Evolutionary conservation across 2,113 vertebrate genomes (phyloP).

Genomic region (Toxotes chatareus): DNA sequence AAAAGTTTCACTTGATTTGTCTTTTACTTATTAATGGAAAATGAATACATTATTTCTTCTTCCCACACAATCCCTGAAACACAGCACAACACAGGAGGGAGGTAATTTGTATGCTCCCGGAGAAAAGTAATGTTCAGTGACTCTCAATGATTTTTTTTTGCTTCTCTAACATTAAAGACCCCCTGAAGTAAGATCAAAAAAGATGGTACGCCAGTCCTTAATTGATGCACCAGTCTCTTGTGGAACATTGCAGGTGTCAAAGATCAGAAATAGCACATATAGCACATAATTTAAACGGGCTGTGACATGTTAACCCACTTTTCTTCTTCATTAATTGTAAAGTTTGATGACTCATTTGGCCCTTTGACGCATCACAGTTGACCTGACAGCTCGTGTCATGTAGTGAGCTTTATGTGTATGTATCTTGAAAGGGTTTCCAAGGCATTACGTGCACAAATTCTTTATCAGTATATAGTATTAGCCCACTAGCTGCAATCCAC

Average conservation of each 20-base stretch:
- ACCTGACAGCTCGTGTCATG: background rate
- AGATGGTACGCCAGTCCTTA: background rate
- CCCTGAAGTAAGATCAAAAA: background rate
- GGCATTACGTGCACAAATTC: conserved; percentile 2
- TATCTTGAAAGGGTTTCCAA: conserved; percentile 1
- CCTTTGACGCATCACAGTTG: conserved; percentile 13
- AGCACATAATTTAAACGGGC: background rate
- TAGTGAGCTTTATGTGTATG: conserved; percentile 3
- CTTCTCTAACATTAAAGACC: conserved; percentile 7
- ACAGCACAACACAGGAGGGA: conserved; percentile 13
- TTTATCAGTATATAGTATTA: background rate
- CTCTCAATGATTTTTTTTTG: background rate
- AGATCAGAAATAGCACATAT: background rate
- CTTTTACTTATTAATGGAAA: conserved; percentile 33
- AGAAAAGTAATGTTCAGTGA: conserved; percentile 4
- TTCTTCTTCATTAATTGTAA: background rate
- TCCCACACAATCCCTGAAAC: conserved; percentile 25
- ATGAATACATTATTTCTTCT: conserved; percentile 1
- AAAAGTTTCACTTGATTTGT: conserved; percentile 1
- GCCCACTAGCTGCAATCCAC: background rate
- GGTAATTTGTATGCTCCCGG: conserved; percentile 19
- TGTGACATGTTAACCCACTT: conserved; percentile 4
- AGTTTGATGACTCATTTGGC: conserved; percentile 11
- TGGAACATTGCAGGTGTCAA: background rate
- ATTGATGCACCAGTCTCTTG: conserved; percentile 3